Evolutionary conservation across 2,797 vertebrate genomes (phyloP), one percentile per base, ranked within the genome.

Genomic region (Numenius phaeopus): DNA sequence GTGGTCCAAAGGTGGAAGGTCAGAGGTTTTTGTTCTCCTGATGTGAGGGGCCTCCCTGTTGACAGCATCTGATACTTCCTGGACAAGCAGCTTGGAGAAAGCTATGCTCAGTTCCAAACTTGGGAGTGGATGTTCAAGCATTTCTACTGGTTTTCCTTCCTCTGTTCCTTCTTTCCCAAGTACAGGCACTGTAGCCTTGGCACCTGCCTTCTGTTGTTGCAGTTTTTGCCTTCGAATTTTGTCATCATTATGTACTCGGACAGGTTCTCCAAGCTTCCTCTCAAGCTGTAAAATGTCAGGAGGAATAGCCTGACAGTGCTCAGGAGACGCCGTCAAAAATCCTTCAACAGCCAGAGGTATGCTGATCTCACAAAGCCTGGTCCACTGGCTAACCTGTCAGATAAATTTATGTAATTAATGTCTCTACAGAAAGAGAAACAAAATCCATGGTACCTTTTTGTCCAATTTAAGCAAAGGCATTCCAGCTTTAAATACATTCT

Each of bases 191-290:
- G 20, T 58, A 83, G 59, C n/a, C 49, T 91, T 87, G 46, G 70
- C 59, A 42, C 54, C 46, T 12, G 96, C 82, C 55, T 95, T 97
- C 95, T 98, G 98, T 67, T 99, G 99, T 11, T 99, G 98, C 87
- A 99, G 99, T 87, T 99, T 99, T 96, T 99, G 99, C 75, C 99
- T 98, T 22, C 99, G 99, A 82, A 99, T 99, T 98, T 99, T 99
- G 97, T 99, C 99, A 66, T 99, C 99, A 0, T 99, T 99, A 97
- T 99, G 99, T 50, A 99, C 99, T 96, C 98, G 98, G 62, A 99
- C 99, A 3, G 99, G 99, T 93, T 99, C 99, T 0, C 98, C 98
- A 8, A 99, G 98, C 90, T 99, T 99, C 71, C 84, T 98, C 97
- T 99, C 99, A 2, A 99, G 97, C 57, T 98, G 98, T 21, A 99